Percentiles rank a stretch among this genome's conserved stretches.
These are phyloP conservation scores for Tachysurus vachellii DNA, from an alignment of 2,113 vertebrate genomes.

Conservation along the genomic window DNA sequence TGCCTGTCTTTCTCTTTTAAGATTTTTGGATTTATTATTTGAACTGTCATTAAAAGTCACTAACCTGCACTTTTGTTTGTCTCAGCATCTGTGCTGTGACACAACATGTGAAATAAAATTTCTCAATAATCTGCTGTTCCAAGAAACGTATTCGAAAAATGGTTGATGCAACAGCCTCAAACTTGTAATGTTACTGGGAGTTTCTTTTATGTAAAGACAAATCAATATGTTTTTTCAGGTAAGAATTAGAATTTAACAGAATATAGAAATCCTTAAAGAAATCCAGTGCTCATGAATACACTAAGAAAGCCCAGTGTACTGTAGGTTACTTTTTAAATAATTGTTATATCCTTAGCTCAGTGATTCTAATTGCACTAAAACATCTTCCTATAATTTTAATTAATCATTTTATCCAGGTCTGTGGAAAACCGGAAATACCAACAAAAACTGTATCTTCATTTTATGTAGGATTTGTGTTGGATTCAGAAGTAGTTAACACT, in stretches of 20 bases:
- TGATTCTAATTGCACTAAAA: background rate
- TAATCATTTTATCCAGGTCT: background rate
- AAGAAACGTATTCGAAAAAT: background rate
- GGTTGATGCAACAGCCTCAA: background rate
- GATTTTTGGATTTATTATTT: no score
- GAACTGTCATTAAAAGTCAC: no score
- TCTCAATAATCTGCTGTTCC: background rate
- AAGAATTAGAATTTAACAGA: background rate
- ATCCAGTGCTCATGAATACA: background rate
- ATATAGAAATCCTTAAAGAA: background rate
- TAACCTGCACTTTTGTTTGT: no score
- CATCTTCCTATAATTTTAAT: background rate
- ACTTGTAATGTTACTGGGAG: background rate
- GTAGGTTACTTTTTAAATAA: background rate
- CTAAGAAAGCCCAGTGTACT: background rate
- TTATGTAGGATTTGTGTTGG: background rate
- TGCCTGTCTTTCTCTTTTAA: no score
- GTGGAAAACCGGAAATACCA: background rate
- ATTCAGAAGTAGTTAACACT: background rate
- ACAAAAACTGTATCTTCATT: background rate
- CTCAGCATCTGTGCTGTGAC: no score
- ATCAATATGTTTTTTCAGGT: background rate
- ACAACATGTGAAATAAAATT: background rate
- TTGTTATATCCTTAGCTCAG: background rate
- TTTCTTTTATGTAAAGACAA: background rate